Evolutionary conservation across 2,888 invertebrate genomes (phyloP).

Genomic region (Amphipyra berbera): DNA sequence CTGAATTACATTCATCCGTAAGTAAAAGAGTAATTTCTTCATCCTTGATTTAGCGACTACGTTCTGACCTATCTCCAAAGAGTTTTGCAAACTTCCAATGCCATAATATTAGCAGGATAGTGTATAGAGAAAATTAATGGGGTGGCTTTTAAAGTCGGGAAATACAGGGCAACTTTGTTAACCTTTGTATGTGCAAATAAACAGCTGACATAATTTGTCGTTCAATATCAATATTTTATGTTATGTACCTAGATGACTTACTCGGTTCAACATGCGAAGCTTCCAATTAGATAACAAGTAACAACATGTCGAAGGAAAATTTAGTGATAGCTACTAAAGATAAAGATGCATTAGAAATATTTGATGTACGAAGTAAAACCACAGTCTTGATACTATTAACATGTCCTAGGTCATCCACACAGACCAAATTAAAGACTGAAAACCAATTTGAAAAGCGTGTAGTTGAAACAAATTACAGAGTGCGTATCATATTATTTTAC

Average conservation of each 20-base stretch:
- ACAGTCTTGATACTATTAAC: neutral
- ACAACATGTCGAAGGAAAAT: too few species aligned
- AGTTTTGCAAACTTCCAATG: too few species aligned
- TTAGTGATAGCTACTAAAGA: too few species aligned
- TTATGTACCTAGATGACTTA: constrained; percentile 9
- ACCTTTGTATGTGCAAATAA: constrained; percentile 5
- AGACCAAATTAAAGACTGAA: constrained; percentile 35
- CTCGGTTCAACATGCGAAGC: too few species aligned
- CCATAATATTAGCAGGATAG: too few species aligned
- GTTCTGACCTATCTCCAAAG: too few species aligned
- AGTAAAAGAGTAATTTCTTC: too few species aligned
- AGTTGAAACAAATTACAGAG: constrained; percentile 61
- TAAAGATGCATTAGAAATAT: too few species aligned
- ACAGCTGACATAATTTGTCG: constrained; percentile 29
- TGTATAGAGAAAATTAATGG: neutral
- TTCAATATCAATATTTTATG: constrained; percentile 12
- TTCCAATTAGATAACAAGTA: too few species aligned
- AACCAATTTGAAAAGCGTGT: constrained; percentile 16
- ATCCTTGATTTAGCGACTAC: too few species aligned
- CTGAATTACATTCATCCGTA: too few species aligned
- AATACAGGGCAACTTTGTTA: neutral
- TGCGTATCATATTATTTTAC: constrained; percentile 47
- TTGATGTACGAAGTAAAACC: too few species aligned
- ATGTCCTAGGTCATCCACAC: constrained; percentile 9
- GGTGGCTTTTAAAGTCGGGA: neutral